phyloP scores from a whole-genome alignment of 2,888 invertebrate species.

The Drosophila yooni region DNA sequence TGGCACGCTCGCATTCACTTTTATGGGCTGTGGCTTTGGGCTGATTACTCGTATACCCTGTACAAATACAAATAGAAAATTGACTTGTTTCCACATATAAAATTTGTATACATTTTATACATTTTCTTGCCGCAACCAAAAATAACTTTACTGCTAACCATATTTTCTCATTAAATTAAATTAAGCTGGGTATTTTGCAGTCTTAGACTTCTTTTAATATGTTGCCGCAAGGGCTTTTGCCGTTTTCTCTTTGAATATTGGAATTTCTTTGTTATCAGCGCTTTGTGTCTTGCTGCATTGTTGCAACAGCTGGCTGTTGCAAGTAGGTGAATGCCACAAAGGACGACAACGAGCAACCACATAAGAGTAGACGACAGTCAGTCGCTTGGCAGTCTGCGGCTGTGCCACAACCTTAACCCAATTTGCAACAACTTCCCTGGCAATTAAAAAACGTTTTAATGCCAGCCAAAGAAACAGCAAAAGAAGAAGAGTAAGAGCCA shows the following conservation, averaged over 20 bases:
- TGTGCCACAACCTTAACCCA: slow-evolving; percentile 68
- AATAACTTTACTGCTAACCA: background rate
- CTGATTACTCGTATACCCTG: slow-evolving; percentile 17
- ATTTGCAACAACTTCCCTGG: slow-evolving; percentile 54
- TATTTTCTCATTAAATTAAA: background rate
- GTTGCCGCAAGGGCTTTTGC: slow-evolving; percentile 14
- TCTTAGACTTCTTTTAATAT: background rate
- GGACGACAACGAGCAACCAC: slow-evolving; percentile 6
- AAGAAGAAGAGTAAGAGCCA: slow-evolving; percentile 3
- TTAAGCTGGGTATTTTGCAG: slow-evolving; percentile 6
- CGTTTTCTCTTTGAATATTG: slow-evolving; percentile 47
- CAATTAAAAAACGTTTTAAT: slow-evolving; percentile 52
- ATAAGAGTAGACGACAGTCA: slow-evolving; percentile 23
- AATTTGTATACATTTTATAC: background rate
- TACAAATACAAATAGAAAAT: background rate
- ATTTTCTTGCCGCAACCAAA: background rate
- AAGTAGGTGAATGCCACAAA: slow-evolving; percentile 38
- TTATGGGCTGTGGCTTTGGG: slow-evolving; percentile 9
- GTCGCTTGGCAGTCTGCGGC: slow-evolving; percentile 6
- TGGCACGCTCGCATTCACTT: slow-evolving; percentile 32
- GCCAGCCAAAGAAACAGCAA: slow-evolving; percentile 3
- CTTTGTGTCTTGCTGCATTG: slow-evolving; percentile 54
- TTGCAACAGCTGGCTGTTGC: slow-evolving; percentile 30
- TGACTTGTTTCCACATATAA: background rate
- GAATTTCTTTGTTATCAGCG: slow-evolving; percentile 61